Conservation (phyloP, 1,140 invertebrate genomes). For the Pantala flavescens region DNA sequence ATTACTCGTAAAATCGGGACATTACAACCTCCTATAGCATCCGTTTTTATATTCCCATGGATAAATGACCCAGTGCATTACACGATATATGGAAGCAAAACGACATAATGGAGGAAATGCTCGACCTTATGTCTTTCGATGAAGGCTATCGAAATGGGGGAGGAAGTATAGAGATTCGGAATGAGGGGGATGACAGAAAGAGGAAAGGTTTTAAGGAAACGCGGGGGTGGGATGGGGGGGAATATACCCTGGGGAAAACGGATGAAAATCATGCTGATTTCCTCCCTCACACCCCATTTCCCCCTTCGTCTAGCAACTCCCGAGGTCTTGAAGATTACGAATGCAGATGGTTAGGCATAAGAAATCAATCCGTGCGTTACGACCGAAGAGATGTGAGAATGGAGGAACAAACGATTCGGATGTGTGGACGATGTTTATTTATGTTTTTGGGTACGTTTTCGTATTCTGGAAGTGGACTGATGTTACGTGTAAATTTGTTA, state of each 20-base stretch:
- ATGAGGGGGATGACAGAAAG: neutral
- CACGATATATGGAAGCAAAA: no score
- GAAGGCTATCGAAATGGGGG: neutral
- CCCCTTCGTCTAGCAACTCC: neutral
- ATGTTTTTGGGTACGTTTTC: no score
- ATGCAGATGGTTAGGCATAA: neutral
- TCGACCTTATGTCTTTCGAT: no score
- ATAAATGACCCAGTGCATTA: no score
- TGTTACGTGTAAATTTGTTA: no score
- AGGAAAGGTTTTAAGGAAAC: neutral
- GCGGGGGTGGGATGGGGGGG: neutral
- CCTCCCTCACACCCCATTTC: neutral
- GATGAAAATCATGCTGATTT: slow-evolving; percentile 7
- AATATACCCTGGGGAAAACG: neutral
- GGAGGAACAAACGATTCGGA: no score
- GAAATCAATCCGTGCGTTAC: neutral
- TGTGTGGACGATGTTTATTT: no score
- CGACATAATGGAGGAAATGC: no score
- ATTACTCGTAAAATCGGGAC: no score
- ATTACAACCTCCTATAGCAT: no score
- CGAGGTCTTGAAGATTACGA: neutral
- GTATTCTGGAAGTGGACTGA: no score
- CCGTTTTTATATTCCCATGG: no score
- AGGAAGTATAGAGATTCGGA: neutral
- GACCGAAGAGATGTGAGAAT: neutral